phyloP scores from a whole-genome alignment of 2,113 vertebrate species.

The Chaetura pelagica region DNA sequence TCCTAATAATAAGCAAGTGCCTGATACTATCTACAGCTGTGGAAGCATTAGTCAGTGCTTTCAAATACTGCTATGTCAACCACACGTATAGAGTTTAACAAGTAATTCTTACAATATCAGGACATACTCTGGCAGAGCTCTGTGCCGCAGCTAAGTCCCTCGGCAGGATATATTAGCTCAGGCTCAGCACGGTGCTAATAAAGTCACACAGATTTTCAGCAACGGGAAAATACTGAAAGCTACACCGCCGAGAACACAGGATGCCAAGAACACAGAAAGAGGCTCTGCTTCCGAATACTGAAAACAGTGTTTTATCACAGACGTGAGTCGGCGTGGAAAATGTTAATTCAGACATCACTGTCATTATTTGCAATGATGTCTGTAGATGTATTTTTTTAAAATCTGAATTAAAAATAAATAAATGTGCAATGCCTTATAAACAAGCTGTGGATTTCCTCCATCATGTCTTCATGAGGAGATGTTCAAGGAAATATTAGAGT shows the following conservation, averaged over 20 bases:
- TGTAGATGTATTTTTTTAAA: background rate
- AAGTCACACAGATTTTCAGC: slow-evolving; percentile 11
- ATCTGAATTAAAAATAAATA: background rate
- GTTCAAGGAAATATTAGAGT: background rate
- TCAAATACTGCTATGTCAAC: slow-evolving; percentile 9
- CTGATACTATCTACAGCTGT: slow-evolving; percentile 23
- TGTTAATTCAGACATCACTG: background rate
- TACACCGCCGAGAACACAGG: background rate
- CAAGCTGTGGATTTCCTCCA: background rate
- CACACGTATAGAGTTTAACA: background rate
- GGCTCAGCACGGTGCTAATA: background rate
- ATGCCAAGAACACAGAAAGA: background rate
- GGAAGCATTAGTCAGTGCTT: slow-evolving; percentile 29
- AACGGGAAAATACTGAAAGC: slow-evolving; percentile 31
- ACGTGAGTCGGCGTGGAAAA: background rate
- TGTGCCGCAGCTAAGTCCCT: background rate
- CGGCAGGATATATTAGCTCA: slow-evolving; percentile 34
- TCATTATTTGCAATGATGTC: background rate
- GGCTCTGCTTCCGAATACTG: background rate
- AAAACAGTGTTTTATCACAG: background rate
- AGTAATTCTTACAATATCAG: background rate
- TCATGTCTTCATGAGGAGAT: background rate
- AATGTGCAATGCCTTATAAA: background rate
- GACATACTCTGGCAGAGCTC: background rate
- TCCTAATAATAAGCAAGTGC: slow-evolving; percentile 15